Conservation (phyloP, 2,113 vertebrate species). For the Callospermophilus lateralis region DNA sequence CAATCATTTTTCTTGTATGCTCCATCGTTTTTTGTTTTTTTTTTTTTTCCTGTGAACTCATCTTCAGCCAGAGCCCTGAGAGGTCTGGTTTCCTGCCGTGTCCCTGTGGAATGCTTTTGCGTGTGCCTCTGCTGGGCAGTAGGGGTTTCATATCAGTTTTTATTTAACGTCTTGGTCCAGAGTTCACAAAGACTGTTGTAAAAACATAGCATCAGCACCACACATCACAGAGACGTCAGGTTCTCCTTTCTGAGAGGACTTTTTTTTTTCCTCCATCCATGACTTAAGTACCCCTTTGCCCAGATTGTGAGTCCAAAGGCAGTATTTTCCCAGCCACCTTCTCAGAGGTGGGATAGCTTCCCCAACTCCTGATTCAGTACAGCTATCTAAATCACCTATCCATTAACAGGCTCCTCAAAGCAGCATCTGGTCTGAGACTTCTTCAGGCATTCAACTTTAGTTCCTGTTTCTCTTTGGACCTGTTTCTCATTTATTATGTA, state of each 20-base stretch:
- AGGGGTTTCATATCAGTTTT: background rate
- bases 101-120: background rate
- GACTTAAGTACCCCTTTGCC: background rate
- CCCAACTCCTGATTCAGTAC: no score
- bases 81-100: background rate
- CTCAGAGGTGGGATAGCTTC: background rate
- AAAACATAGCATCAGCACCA: background rate
- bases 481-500: background rate
- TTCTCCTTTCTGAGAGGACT: background rate
- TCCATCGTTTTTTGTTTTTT: background rate
- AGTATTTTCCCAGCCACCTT: background rate
- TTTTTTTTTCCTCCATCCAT: background rate
- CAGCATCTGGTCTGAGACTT: background rate
- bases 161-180: background rate
- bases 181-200: background rate
- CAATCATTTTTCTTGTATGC: background rate
- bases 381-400: accelerated
- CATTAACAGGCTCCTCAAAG: no score
- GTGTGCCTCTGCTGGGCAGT: background rate
- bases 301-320: accelerated
- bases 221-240: background rate
- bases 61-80: background rate
- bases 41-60: background rate
- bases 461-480: background rate
- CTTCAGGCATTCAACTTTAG: accelerated